Conservation (phyloP, 2,888 invertebrate species). For the Sturmia bella region DNA sequence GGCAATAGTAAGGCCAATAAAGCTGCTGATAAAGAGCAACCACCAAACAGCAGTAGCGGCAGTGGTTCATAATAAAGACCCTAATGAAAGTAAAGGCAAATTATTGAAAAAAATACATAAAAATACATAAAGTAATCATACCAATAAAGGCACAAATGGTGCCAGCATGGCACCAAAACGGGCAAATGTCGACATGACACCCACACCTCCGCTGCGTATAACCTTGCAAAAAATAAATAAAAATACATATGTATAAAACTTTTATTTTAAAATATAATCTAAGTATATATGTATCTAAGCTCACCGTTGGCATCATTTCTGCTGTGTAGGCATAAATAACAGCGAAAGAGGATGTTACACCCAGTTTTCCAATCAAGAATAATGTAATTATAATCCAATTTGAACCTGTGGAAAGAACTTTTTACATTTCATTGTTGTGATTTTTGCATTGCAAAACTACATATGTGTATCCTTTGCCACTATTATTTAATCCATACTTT, state of each 20-base stretch:
- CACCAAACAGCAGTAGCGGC: slow-evolving; percentile 84
- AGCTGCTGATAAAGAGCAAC: slow-evolving; percentile 83
- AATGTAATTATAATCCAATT: slow-evolving; percentile 83
- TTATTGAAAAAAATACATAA: neutral
- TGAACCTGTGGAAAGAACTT: slow-evolving; percentile 77
- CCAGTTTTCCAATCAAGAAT: slow-evolving; percentile 85
- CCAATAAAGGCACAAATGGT: slow-evolving; percentile 85
- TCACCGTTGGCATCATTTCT: slow-evolving; percentile 82
- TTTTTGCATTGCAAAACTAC: neutral
- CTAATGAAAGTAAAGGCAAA: slow-evolving; percentile 75
- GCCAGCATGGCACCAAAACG: slow-evolving; percentile 85
- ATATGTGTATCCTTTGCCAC: slow-evolving; percentile 33
- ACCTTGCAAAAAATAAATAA: slow-evolving; percentile 72
- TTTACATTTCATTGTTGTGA: neutral
- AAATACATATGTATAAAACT: neutral
- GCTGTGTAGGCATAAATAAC: slow-evolving; percentile 85
- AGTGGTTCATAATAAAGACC: slow-evolving; percentile 82
- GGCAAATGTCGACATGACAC: slow-evolving; percentile 84
- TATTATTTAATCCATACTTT: too few relatives aligned
- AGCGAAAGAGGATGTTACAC: slow-evolving; percentile 85
- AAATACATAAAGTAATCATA: slow-evolving; percentile 78
- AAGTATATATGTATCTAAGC: neutral
- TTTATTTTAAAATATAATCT: too few relatives aligned
- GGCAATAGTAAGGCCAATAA: slow-evolving; percentile 84
- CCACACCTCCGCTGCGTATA: slow-evolving; percentile 84